These are phyloP conservation scores for Pammene fasciana DNA, from an alignment of 2,888 invertebrate genomes.

Conservation along the genomic window DNA sequence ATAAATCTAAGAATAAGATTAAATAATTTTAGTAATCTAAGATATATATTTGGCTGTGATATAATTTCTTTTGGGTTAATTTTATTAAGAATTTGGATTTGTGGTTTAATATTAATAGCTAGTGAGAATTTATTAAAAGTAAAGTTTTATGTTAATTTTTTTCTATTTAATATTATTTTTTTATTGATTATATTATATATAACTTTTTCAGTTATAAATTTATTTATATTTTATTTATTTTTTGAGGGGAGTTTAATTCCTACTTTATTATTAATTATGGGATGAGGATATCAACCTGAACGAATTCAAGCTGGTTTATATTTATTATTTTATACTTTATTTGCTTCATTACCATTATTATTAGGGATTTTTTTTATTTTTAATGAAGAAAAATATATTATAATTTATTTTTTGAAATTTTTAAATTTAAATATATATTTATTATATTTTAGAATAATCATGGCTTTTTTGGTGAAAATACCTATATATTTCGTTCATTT, in stretches of 20 bases:
- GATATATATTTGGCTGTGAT: constrained; percentile 78
- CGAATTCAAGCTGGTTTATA: no score
- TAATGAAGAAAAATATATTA: no score
- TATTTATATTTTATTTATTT: constrained; percentile 87
- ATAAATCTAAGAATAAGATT: no score
- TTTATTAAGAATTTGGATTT: constrained; percentile 85
- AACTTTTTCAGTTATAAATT: constrained; percentile 83
- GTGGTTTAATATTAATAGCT: constrained; percentile 83
- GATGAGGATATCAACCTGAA: constrained; percentile 84
- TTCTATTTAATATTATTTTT: constrained; percentile 79
- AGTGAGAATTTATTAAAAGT: constrained; percentile 76
- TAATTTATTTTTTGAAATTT: no score
- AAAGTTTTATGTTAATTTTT: constrained; percentile 76
- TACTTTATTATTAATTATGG: constrained; percentile 86
- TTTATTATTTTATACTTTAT: no score
- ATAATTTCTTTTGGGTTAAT: constrained; percentile 81
- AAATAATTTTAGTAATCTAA: constrained; percentile 64
- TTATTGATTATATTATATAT: constrained; percentile 82
- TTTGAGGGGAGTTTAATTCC: constrained; percentile 88
- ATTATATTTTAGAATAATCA: no score
- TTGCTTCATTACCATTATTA: no score
- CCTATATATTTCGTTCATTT: no score
- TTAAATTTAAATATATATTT: no score
- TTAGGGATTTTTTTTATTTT: no score
- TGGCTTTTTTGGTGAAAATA: no score